Conservation (phyloP, 1,140 invertebrate genomes). For the Megathymus violae region DNA sequence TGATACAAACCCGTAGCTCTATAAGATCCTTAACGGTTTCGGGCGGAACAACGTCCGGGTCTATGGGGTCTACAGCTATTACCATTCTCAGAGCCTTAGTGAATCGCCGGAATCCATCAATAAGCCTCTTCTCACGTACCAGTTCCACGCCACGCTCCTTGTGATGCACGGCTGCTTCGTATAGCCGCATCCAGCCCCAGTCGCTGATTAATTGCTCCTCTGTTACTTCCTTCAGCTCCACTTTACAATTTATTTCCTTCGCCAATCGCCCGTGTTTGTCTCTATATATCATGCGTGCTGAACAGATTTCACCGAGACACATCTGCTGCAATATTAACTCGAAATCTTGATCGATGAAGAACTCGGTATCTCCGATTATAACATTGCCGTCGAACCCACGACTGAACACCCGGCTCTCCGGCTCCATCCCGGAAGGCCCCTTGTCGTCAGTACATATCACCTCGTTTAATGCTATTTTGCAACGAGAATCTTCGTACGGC, state of each 20-base stretch:
- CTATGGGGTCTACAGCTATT: constrained; percentile 85
- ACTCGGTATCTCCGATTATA: constrained; percentile 69
- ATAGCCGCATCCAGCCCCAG: constrained; percentile 69
- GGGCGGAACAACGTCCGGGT: constrained; percentile 70
- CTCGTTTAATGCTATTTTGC: constrained; percentile 57
- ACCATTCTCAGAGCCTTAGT: constrained; percentile 87
- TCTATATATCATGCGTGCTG: constrained; percentile 57
- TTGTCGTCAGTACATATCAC: constrained; percentile 48
- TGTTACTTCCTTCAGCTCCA: constrained; percentile 64
- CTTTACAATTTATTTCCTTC: constrained; percentile 61
- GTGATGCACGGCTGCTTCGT: constrained; percentile 62
- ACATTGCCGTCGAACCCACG: constrained; percentile 64
- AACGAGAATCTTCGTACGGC: constrained; percentile 74
- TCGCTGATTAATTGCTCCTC: constrained; percentile 74
- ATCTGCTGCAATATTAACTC: constrained; percentile 71
- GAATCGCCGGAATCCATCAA: constrained; percentile 78
- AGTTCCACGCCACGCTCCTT: constrained; percentile 69
- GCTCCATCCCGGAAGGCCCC: constrained; percentile 57
- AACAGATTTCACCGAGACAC: constrained; percentile 63
- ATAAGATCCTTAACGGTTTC: constrained; percentile 78
- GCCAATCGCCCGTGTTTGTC: constrained; percentile 50
- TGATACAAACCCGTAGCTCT: constrained; percentile 60
- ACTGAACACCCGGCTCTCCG: constrained; percentile 61
- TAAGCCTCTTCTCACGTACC: constrained; percentile 61
- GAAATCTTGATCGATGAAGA: constrained; percentile 69